Evolutionary conservation across 2,113 vertebrate genomes (phyloP).

Genomic region (Etheostoma spectabile): DNA sequence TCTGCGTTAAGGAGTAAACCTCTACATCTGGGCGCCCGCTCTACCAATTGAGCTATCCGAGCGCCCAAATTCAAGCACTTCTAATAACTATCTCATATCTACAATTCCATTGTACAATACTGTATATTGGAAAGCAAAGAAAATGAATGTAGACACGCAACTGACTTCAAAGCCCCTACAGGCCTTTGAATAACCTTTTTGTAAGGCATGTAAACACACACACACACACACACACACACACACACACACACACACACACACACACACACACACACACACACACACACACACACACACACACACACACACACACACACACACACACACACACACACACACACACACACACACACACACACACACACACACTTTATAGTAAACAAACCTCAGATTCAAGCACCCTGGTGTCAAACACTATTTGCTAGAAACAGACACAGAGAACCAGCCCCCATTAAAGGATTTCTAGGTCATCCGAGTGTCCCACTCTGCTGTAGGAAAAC

Average conservation of each 20-base stretch:
- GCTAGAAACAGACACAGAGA: constrained; percentile 30
- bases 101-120: neutral
- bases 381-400: constrained; percentile 44
- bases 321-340: too few species aligned
- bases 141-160: constrained; percentile 30
- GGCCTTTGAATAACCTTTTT: constrained; percentile 71
- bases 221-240: neutral
- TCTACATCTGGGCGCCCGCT: too few species aligned
- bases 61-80: neutral
- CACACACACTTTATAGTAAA: constrained; percentile 13
- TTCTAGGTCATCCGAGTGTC: constrained; percentile 60
- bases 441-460: constrained; percentile 33
- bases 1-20: too few species aligned
- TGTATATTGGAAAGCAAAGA: neutral
- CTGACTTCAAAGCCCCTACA: constrained; percentile 44
- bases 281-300: too few species aligned
- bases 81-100: neutral
- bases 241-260: constrained; percentile 16
- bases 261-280: too few species aligned
- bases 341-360: too few species aligned
- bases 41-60: too few species aligned
- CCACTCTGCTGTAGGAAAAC: constrained; percentile 22
- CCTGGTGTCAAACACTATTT: constrained; percentile 51
- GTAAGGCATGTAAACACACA: constrained; percentile 41
- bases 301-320: too few species aligned